Evolutionary conservation across 2,113 vertebrate genomes (phyloP), one percentile per base, ranked within the genome.

Genomic region (Laterallus jamaicensis): DNA sequence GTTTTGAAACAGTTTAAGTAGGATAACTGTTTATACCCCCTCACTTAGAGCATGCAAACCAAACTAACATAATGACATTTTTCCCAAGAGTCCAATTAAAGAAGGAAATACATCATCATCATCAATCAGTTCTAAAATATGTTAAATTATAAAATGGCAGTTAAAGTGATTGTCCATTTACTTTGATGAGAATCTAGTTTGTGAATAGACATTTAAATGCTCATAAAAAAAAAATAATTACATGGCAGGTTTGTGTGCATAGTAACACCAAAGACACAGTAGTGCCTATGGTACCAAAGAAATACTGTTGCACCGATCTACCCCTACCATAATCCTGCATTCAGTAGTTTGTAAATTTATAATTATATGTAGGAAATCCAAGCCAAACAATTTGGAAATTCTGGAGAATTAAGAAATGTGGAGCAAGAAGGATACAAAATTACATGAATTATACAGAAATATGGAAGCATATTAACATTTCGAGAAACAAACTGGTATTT

Each of bases 11-110:
- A 73, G 7, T 13, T 18, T 60, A 31, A 32, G 10, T 44, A 52
- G 8, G 14, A 20, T 50, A 78, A 82, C 6, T 25, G 29, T 35
- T 16, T 54, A 52, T n/a, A 69, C 0, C 4, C 4, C 0, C 6
- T 62, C 32, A 39, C 18, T 58, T 37, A 50, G 19, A 83, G 16
- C 22, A 70, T 59, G 26, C 6, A 86, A 88, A 52, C 2, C 14
- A 81, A 63, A 56, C 3, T 55, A 10, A 59, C 11, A 59, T 26
- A 86, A 58, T 15, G 44, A 31, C 13, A 47, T 11, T 73, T 82
- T 86, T 82, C 15, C 4, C 40, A 26, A 71, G 32, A 64, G 18
- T 68, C 29, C 7, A 32, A 3, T 47, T 77, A 52, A 89, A 69
- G n/a, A 50, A 19, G 18, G 18, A 88, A 87, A 69, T 26, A 39